Percentiles rank a stretch among this genome's conserved stretches.
Evolutionary conservation across 2,888 invertebrate species (phyloP).

Genomic region (Chaetogeoica ovagalla): DNA sequence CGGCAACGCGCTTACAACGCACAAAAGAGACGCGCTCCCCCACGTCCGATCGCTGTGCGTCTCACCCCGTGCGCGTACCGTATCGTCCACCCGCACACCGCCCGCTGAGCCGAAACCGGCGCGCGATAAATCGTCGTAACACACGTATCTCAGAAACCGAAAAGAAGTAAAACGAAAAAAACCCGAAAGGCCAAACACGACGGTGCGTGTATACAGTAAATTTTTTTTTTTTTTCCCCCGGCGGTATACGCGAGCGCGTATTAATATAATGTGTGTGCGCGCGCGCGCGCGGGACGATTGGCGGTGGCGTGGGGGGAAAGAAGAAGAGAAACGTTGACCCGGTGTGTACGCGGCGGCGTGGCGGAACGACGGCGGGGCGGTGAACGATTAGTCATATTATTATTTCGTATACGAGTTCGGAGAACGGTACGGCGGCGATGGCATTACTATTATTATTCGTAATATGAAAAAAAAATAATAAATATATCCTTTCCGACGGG

Average conservation of each 20-base stretch:
- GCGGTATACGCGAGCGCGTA: no score
- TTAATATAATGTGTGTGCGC: no score
- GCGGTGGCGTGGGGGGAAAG: neutral
- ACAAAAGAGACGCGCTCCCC: slow-evolving; percentile 1
- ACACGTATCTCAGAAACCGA: neutral
- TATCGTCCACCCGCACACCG: no score
- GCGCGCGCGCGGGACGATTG: no score
- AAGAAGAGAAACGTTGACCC: slow-evolving; percentile 31
- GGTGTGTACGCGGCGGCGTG: neutral
- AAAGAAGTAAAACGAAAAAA: slow-evolving; percentile 18
- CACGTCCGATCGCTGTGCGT: no score
- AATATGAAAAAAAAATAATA: no score
- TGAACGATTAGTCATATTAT: slow-evolving; percentile 37
- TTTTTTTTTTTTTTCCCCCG: no score
- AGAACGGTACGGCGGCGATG: no score
- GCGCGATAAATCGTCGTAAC: slow-evolving; percentile 12
- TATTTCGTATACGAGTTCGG: slow-evolving; percentile 5
- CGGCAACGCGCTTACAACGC: neutral
- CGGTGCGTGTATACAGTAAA: neutral
- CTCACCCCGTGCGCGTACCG: no score
- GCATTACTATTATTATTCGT: no score
- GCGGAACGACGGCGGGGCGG: neutral
- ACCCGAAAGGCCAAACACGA: slow-evolving; percentile 25
- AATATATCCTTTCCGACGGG: no score
- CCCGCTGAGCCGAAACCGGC: neutral